Evolutionary conservation across 2,113 vertebrate genomes (phyloP).

Genomic region (Syngnathus scovelli): DNA sequence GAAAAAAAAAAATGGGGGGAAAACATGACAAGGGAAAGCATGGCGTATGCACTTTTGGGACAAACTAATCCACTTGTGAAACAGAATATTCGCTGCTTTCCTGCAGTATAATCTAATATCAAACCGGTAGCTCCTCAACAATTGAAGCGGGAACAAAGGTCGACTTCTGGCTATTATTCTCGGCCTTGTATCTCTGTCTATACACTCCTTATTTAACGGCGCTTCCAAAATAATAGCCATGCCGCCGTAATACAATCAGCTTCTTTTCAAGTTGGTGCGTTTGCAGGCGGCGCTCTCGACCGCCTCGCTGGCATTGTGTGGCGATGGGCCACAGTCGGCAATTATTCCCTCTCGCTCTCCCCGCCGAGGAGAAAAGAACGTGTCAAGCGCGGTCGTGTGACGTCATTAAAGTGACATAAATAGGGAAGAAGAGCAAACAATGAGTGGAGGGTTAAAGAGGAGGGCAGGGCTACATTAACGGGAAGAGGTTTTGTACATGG

Average conservation of each 20-base stretch:
- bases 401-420: constrained; percentile 36
- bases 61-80: constrained; percentile 68
- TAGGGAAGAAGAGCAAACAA: constrained; percentile 6
- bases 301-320: constrained; percentile 41
- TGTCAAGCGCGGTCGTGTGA: constrained; percentile 42
- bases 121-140: constrained; percentile 62
- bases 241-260: constrained; percentile 76
- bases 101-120: constrained; percentile 60
- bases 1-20: constrained; percentile 46
- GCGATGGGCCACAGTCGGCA: constrained; percentile 42
- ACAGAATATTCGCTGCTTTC: constrained; percentile 62
- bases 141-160: constrained; percentile 60
- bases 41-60: constrained; percentile 63
- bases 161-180: constrained; percentile 63
- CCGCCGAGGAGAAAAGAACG: constrained; percentile 39
- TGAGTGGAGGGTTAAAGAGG: background rate
- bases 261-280: constrained; percentile 60
- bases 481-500: constrained; percentile 1
- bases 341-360: constrained; percentile 18
- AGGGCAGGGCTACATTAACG: background rate
- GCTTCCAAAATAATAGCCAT: constrained; percentile 56
- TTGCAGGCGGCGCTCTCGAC: constrained; percentile 32
- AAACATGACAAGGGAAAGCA: constrained; percentile 58
- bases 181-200: constrained; percentile 42
- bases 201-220: constrained; percentile 56